These are phyloP conservation scores for Myotis vivesi DNA, from an alignment of 2,797 vertebrate genomes.

Conservation along the genomic window DNA sequence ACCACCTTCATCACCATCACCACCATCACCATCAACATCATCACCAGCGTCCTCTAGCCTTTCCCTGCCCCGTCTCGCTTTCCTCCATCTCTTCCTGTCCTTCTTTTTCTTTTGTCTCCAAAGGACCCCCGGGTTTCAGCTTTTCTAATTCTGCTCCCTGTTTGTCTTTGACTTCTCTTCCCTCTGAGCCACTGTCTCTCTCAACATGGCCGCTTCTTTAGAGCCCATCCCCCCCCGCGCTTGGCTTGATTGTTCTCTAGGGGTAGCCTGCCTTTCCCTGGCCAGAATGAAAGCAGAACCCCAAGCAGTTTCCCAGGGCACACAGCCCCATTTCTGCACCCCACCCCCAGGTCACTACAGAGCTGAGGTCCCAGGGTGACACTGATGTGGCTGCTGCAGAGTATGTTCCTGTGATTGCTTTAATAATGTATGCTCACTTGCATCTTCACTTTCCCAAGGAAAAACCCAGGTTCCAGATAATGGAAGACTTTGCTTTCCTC, in stretches of 20 bases:
- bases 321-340: background rate
- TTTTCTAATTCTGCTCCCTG: background rate
- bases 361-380: background rate
- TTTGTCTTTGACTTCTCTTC: background rate
- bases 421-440: background rate
- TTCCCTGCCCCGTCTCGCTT: background rate
- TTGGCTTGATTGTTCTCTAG: background rate
- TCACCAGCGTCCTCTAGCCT: background rate
- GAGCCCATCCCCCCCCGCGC: background rate
- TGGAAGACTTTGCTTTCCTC: background rate
- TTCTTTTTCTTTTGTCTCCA: background rate
- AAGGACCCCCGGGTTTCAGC: background rate
- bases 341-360: accelerated
- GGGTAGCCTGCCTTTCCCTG: background rate
- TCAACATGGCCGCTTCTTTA: background rate
- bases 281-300: background rate
- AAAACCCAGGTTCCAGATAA: background rate
- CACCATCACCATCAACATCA: accelerated
- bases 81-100: background rate
- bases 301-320: background rate
- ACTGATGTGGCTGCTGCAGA: background rate
- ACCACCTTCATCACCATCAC: accelerated
- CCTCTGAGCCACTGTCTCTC: background rate
- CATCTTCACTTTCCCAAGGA: background rate
- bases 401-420: background rate